Evolutionary conservation across 2,888 invertebrate genomes (phyloP).

Genomic region (Frankliniella fusca): DNA sequence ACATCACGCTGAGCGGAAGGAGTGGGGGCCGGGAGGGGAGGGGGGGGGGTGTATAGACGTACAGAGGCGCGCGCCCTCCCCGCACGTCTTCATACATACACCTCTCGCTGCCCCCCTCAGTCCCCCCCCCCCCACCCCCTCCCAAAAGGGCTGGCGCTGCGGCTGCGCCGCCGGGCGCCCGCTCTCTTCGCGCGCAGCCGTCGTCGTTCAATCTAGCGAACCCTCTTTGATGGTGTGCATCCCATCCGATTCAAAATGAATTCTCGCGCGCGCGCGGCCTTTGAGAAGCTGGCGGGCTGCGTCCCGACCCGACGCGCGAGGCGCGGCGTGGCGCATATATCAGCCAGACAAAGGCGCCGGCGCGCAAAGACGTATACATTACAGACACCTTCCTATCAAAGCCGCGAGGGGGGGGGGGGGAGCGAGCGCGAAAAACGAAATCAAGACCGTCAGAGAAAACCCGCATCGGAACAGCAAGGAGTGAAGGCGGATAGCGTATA

Average conservation of each 20-base stretch:
- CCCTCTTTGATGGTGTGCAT: conserved; percentile 10
- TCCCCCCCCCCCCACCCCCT: not conserved
- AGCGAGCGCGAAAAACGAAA: not conserved
- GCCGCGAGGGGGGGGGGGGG: not conserved
- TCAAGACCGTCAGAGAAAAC: too few relatives aligned
- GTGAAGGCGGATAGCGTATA: too few relatives aligned
- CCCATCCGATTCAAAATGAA: conserved; percentile 6
- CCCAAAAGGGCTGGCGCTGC: too few relatives aligned
- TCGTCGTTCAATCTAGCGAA: not conserved
- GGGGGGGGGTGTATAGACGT: not conserved
- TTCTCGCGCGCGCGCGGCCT: not conserved
- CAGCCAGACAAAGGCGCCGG: not conserved
- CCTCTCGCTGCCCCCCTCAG: too few relatives aligned
- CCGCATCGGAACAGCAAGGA: too few relatives aligned
- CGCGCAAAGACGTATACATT: not conserved
- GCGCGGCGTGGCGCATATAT: not conserved
- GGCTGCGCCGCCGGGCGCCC: too few relatives aligned
- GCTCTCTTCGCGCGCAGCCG: not conserved
- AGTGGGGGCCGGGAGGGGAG: not conserved
- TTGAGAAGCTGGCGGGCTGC: not conserved
- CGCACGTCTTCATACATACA: not conserved
- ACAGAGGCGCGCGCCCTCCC: not conserved
- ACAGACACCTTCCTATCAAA: too few relatives aligned
- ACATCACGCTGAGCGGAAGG: not conserved
- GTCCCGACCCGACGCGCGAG: not conserved